phyloP scores from a whole-genome alignment of 2,113 vertebrate genomes.

The Rhea pennata region DNA sequence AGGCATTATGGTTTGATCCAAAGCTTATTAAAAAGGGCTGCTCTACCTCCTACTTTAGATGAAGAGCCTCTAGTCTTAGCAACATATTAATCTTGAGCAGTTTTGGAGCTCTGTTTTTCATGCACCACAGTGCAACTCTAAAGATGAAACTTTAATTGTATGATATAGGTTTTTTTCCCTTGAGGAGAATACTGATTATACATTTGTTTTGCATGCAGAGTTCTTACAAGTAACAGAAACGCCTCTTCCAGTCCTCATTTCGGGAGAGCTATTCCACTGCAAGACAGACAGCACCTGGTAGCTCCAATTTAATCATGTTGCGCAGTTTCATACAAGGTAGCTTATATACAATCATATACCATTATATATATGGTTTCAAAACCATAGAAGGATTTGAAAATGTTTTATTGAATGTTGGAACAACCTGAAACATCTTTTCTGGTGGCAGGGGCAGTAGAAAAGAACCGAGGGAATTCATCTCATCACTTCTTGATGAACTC shows the following conservation, averaged over 20 bases:
- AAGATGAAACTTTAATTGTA: constrained; percentile 4
- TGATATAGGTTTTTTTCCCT: not conserved
- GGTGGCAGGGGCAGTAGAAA: not conserved
- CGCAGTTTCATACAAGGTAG: not conserved
- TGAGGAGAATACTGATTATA: not conserved
- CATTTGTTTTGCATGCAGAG: not conserved
- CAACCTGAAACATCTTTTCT: not conserved
- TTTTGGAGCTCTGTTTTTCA: not conserved
- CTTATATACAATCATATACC: not conserved
- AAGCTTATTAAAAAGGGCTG: not conserved
- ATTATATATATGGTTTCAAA: too few species aligned
- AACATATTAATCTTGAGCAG: not conserved
- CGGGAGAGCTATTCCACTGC: not conserved
- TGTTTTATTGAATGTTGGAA: not conserved
- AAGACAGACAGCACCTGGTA: not conserved
- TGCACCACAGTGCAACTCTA: not conserved
- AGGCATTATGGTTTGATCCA: not conserved
- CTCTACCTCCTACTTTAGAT: not conserved
- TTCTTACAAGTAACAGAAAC: not conserved
- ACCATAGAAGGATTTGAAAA: not conserved
- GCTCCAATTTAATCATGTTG: not conserved
- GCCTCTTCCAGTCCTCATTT: not conserved
- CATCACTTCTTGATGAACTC: not conserved
- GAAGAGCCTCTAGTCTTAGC: not conserved
- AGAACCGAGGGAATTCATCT: not conserved